These are phyloP conservation scores for Crotalus viridis DNA, from an alignment of 2,113 vertebrate genomes.

Conservation along the genomic window DNA sequence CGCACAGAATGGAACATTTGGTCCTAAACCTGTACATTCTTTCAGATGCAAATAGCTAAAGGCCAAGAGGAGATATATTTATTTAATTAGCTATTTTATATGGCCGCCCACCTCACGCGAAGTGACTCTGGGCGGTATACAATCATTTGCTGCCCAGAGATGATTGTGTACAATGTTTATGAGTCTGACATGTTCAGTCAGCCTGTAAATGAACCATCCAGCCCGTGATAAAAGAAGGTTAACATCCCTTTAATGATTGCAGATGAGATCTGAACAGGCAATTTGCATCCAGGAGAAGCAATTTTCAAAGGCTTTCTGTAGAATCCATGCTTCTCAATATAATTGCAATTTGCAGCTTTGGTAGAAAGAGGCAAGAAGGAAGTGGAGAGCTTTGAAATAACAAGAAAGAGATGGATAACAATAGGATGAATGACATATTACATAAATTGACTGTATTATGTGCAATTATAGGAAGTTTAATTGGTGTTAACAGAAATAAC, in stretches of 20 bases:
- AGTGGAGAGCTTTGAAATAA: not conserved
- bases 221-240: not conserved
- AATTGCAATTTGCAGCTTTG: not conserved
- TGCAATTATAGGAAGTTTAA: not conserved
- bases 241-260: not conserved
- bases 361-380: not conserved
- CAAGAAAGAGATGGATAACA: not conserved
- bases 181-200: not conserved
- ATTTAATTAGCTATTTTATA: not conserved
- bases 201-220: not conserved
- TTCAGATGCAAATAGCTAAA: not conserved
- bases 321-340: not conserved
- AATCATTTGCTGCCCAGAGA: not conserved
- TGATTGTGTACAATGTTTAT: not conserved
- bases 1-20: not conserved
- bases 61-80: not conserved
- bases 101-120: not conserved
- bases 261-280: not conserved
- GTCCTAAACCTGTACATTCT: not conserved
- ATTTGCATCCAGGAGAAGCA: not conserved
- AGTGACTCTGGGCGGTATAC: not conserved
- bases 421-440: not conserved
- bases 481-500: not conserved
- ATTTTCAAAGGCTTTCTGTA: not conserved
- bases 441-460: not conserved